Evolutionary conservation across 1,140 invertebrate species (phyloP).

Genomic region (Tetragnatha versicolor): DNA sequence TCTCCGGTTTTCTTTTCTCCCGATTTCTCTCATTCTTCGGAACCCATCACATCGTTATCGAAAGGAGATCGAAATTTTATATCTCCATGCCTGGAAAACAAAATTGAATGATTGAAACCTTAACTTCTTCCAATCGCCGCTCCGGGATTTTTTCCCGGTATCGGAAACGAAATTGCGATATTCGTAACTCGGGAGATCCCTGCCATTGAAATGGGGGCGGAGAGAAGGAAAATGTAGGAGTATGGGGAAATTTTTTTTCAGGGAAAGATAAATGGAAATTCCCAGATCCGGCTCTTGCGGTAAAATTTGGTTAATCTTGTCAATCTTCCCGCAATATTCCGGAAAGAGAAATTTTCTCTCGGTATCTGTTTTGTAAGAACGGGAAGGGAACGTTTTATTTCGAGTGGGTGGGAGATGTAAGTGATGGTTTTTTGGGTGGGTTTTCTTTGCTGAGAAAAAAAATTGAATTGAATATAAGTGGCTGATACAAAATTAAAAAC

Average conservation of each 20-base stretch:
- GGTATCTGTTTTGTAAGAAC: too few species aligned
- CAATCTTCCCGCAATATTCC: too few species aligned
- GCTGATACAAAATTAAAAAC: too few species aligned
- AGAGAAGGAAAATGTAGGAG: not conserved
- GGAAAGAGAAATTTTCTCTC: too few species aligned
- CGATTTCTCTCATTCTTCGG: not conserved
- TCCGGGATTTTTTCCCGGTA: not conserved
- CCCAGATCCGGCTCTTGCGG: not conserved
- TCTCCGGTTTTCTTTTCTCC: too few species aligned
- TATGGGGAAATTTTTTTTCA: not conserved
- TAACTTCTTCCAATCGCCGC: constrained; percentile 6
- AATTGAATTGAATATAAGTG: too few species aligned
- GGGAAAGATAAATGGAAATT: not conserved
- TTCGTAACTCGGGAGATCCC: constrained; percentile 17
- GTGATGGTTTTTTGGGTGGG: too few species aligned
- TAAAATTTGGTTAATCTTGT: not conserved
- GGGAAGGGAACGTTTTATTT: too few species aligned
- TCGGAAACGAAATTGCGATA: constrained; percentile 17
- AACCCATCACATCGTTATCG: not conserved
- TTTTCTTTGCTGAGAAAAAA: too few species aligned
- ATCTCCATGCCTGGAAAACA: not conserved
- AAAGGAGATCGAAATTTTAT: constrained; percentile 9
- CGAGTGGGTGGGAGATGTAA: too few species aligned
- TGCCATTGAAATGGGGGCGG: not conserved
- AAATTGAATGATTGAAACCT: constrained; percentile 35